Percentiles rank a stretch among this genome's conserved stretches.
These are phyloP conservation scores for Strigamia transsilvanica DNA, from an alignment of 2,888 invertebrate species.

Conservation along the genomic window DNA sequence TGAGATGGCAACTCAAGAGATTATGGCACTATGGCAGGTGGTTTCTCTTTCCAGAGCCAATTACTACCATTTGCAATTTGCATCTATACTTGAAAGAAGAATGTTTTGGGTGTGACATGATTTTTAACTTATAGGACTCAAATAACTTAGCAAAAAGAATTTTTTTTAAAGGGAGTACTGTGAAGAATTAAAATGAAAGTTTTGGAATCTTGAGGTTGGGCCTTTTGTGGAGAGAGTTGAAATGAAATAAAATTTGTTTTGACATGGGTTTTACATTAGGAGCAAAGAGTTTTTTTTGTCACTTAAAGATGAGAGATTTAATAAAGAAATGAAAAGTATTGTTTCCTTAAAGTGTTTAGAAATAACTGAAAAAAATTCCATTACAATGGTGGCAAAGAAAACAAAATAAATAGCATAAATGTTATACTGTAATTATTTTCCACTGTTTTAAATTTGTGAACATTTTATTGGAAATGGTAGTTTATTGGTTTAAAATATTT, in stretches of 20 bases:
- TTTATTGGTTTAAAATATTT: background rate
- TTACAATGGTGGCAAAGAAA: too few species aligned
- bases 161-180: background rate
- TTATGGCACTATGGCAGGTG: background rate
- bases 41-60: background rate
- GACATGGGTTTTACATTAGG: slow-evolving; percentile 11
- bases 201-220: background rate
- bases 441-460: background rate
- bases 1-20: slow-evolving; percentile 10
- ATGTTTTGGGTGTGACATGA: background rate
- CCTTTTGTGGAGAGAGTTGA: background rate
- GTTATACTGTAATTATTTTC: too few species aligned
- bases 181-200: background rate
- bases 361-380: too few species aligned
- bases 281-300: slow-evolving; percentile 9
- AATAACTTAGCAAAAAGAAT: too few species aligned
- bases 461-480: background rate
- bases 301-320: background rate
- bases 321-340: background rate
- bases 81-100: too few species aligned
- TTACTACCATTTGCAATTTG: background rate
- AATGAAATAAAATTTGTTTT: slow-evolving; percentile 25
- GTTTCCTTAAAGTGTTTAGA: background rate
- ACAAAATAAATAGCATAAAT: too few species aligned
- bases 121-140: background rate